Evolutionary conservation across 2,113 vertebrate species (phyloP), one percentile per base, ranked within the genome.

Genomic region (Leuciscus idus): DNA sequence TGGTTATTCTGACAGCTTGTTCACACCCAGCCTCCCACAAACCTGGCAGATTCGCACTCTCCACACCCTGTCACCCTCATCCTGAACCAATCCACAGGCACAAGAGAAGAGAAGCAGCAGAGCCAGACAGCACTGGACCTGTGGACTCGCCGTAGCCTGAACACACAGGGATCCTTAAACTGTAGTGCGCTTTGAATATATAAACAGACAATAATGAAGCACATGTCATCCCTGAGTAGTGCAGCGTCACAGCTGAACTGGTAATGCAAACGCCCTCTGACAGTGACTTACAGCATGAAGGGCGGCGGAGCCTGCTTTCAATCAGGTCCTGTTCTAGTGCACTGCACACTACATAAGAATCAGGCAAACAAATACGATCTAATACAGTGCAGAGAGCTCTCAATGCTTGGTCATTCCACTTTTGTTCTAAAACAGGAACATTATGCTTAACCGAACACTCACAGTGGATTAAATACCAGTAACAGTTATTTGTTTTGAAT

Each of bases 1-100:
- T 80, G 77, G 77, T 80, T 80, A 80, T 80, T 80, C 77, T 80
- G 77, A 80, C 77, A 80, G 77, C 77, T 80, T 62, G 77, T 80
- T 80, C 55, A 80, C 77, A 80, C 77, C 77, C 77, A 80, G 57
- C 77, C 77, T 80, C 77, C 77, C 77, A 80, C 77, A 80, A 80
- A 80, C 77, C 77, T 62, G 77, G 77, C 77, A 80, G 57, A 80
- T 80, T 80, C 77, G 13, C 77, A 80, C 77, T 62, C n/a, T 80
- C 77, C 77, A 80, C 77, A 80, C 77, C 77, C 77, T 80, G 55
- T 80, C 55, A 80, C 77, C 77, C 55, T 11, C 77, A n/a, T 80
- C 77, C 77, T 43, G 77, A 80, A 80, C 57, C 57, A 61, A 80
- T 62, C 57, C 77, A 43, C 77, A 59, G 55, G 13, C 36, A 61